A percentile compares a stretch with the other conserved stretches of the same genome.
phyloP scores from a whole-genome alignment of 2,888 invertebrate species.

The Molorchus minor region DNA sequence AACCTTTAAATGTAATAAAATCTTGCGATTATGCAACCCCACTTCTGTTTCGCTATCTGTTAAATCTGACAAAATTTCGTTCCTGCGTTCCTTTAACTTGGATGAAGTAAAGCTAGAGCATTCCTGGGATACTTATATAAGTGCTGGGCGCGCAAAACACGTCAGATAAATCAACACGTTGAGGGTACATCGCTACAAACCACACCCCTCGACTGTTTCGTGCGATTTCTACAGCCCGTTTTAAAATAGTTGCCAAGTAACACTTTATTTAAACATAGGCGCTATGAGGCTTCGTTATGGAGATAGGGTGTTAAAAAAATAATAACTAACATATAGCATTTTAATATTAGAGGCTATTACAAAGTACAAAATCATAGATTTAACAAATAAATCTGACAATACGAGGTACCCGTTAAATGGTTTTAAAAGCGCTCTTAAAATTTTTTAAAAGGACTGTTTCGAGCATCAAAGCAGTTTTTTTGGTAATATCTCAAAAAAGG shows the following conservation, averaged over 20 bases:
- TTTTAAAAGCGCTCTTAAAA: too few species aligned
- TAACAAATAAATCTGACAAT: too few species aligned
- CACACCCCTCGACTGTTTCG: constrained; percentile 40
- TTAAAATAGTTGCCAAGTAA: constrained; percentile 48
- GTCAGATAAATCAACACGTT: constrained; percentile 33
- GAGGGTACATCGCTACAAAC: constrained; percentile 44
- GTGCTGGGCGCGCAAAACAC: constrained; percentile 39
- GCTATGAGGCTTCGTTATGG: too few species aligned
- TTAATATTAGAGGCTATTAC: too few species aligned
- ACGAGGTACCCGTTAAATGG: too few species aligned
- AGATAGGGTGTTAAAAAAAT: too few species aligned
- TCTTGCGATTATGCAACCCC: constrained; percentile 33
- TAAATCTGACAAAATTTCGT: constrained; percentile 24
- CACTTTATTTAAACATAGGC: too few species aligned
- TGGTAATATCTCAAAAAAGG: too few species aligned
- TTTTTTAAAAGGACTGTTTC: too few species aligned
- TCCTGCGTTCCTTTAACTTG: constrained; percentile 22
- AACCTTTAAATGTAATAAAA: constrained; percentile 44
- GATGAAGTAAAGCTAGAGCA: constrained; percentile 20
- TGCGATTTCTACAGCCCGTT: constrained; percentile 38
- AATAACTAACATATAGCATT: too few species aligned
- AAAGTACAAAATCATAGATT: too few species aligned
- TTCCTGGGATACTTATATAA: constrained; percentile 28
- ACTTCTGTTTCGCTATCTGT: constrained; percentile 17
- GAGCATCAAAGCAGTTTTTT: too few species aligned